phyloP scores from a whole-genome alignment of 1,140 invertebrate species.

The Drosophila aff. region DNA sequence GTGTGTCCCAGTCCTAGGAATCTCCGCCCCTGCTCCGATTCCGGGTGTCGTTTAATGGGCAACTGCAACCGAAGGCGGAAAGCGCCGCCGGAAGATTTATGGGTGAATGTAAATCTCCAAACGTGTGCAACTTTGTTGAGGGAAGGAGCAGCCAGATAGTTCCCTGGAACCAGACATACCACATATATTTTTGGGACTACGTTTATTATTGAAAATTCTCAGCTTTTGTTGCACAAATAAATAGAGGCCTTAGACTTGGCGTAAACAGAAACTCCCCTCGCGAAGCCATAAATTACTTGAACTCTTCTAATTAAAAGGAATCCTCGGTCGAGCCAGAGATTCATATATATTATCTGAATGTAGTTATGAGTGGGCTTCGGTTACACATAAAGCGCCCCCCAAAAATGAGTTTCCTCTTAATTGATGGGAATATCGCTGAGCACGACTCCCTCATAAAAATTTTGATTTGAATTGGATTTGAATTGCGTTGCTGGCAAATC shows the following conservation, averaged over 20 bases:
- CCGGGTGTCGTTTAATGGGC: conserved; percentile 76
- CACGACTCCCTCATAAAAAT: conserved; percentile 44
- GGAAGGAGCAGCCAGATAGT: conserved; percentile 6
- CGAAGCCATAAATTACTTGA: conserved; percentile 66
- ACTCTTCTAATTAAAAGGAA: conserved; percentile 70
- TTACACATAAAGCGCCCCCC: conserved; percentile 55
- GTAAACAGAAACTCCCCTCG: conserved; percentile 27
- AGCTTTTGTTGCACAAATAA: conserved; percentile 53
- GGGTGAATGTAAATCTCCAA: conserved; percentile 66
- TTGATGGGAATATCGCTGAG: conserved; percentile 61
- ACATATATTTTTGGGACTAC: conserved; percentile 31
- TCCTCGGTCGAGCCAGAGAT: conserved; percentile 48
- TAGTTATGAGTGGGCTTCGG: conserved; percentile 56
- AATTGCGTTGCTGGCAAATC: conserved; percentile 55
- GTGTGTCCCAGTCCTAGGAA: conserved; percentile 4
- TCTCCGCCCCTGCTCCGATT: conserved; percentile 52
- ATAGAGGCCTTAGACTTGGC: conserved; percentile 40
- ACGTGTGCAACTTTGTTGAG: conserved; percentile 54
- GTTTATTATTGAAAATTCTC: conserved; percentile 63
- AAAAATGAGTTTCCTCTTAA: conserved; percentile 48
- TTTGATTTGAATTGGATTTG: conserved; percentile 52
- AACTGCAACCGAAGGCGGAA: conserved; percentile 61
- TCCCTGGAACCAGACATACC: conserved; percentile 45
- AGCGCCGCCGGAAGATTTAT: conserved; percentile 74
- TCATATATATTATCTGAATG: conserved; percentile 45